Percentiles rank a stretch among this genome's conserved stretches.
These are phyloP conservation scores for Hirtodrosophila cameraria DNA, from an alignment of 2,888 invertebrate genomes.

Conservation along the genomic window DNA sequence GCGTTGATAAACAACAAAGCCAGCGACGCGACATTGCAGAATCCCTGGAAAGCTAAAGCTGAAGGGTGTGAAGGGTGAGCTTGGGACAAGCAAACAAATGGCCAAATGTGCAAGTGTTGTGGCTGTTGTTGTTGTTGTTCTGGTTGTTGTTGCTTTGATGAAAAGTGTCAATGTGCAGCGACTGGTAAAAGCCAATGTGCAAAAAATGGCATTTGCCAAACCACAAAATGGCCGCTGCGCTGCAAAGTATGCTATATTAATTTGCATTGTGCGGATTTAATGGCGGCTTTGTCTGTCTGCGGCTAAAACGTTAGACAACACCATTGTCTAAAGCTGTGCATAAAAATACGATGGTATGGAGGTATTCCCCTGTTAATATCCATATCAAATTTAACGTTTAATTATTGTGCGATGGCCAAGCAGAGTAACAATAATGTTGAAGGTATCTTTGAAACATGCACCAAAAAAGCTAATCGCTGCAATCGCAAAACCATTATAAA, in stretches of 20 bases:
- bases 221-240: conserved; percentile 58
- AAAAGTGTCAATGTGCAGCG: conserved; percentile 42
- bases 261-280: conserved; percentile 65
- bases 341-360: background rate
- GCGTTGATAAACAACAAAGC: conserved; percentile 76
- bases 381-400: conserved; percentile 40
- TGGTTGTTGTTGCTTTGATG: conserved; percentile 56
- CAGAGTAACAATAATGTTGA: background rate
- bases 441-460: conserved; percentile 2
- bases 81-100: conserved; percentile 47
- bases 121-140: conserved; percentile 17
- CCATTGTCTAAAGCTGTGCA: conserved; percentile 17
- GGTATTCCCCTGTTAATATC: background rate
- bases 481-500: conserved; percentile 39
- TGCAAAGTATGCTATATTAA: conserved; percentile 77
- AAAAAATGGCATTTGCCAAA: conserved; percentile 45
- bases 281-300: conserved; percentile 61
- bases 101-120: conserved; percentile 67
- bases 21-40: conserved; percentile 40
- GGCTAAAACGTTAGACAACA: conserved; percentile 27
- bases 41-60: background rate
- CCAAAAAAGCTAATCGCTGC: conserved; percentile 46
- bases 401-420: conserved; percentile 30
- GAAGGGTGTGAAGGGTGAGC: background rate
- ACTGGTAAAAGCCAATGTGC: conserved; percentile 1